Evolutionary conservation across 2,888 invertebrate genomes (phyloP), one percentile per base, ranked within the genome.

Genomic region (Brachylomia viminalis): DNA sequence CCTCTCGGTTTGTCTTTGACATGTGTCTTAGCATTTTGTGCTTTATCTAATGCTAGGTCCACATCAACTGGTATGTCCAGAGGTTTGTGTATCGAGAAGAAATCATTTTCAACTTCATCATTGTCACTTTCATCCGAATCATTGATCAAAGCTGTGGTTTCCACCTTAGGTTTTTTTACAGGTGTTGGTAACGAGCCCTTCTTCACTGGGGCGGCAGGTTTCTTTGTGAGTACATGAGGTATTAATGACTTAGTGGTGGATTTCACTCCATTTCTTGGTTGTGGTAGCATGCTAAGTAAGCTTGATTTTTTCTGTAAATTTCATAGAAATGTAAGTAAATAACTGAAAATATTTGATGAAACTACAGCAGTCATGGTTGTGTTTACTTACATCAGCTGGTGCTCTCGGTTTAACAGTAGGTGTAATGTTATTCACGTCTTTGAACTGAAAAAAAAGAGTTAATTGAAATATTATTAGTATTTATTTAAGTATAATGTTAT

Each of bases 281-380:
- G 97, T 15, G 98, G 98, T 61, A 98, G 92, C 62, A 98, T 94
- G 75, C 97, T 97, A 65, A 98, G 96, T 17, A 98, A 93, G 15
- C 98, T 97, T 27, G 97, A 97, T 82, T 97, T 97, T 95, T 97
- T 97, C 97, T 98, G 91, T 79, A 92, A 93, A 83, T 42, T 1
- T 33, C 27, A 11, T 10, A 30, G 10, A 38, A 58, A 62, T 33
- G 0, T 23, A 27, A 27, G 13, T 49, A n/a, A 70, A 30, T 47
- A 42, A 47, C 3, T 17, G 15, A 10, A 30, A 56, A 54, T 42
- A 38, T 47, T 62, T 8, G 8, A 33, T 33, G 5, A 13, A 58
- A 54, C 15, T n/a, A 33, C 8, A 52, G 17, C 2, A n/a, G 33
- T 27, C 1, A 27, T 33, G 15, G 23, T 58, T 67, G 20, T 67